Base-by-base conservation (phyloP, 2,797 vertebrate species). In the Margarornis squamiger region DNA sequence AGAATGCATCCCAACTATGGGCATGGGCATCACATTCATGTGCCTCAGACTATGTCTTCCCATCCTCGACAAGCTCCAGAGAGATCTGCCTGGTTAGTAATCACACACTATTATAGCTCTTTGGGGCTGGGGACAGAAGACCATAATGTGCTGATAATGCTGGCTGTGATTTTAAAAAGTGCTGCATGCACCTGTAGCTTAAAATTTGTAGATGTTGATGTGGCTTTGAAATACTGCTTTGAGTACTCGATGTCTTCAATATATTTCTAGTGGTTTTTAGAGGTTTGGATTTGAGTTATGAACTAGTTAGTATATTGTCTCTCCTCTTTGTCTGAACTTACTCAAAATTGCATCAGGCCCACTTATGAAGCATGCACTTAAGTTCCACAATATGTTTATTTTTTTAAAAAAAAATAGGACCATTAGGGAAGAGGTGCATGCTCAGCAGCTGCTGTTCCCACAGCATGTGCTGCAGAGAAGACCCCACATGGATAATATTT, bases 1-100 rank as follows among this genome's bases (percentile, higher is more conserved):
- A 98, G 99, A 98, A 99, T 99, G 99, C 99, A 99, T 96, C 99
- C 99, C 54, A 99, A 99, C 97, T 99, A 99, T 7, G 99, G 99
- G 79, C 99, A 99, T 4, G 99, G 99, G 73, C 99, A 99, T 98
- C 99, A 99, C 97, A 99, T 99, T 97, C 99, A 99, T 54, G 99
- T 99, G 96, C 99, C 99, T 85, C 99, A 99, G 97, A 99, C 99
- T 67, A 99, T 99, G 99, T 99, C 99, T 96, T 99, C 99, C 83
- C 99, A 99, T 96, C 99, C 99, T 88, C 99, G 99, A 67, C 99
- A 99, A 96, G 98, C 99, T 59, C 98, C 99, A 21, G 99, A 99
- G 97, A 98, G 99, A 95, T 98, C 99, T 86, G 98, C 99, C 94
- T 99, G 99, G 99, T 99, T 92, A 98, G 99, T 98, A 92, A 73